These are phyloP conservation scores for Manis crassicaudata DNA, from an alignment of 2,797 vertebrate species.

Conservation along the genomic window DNA sequence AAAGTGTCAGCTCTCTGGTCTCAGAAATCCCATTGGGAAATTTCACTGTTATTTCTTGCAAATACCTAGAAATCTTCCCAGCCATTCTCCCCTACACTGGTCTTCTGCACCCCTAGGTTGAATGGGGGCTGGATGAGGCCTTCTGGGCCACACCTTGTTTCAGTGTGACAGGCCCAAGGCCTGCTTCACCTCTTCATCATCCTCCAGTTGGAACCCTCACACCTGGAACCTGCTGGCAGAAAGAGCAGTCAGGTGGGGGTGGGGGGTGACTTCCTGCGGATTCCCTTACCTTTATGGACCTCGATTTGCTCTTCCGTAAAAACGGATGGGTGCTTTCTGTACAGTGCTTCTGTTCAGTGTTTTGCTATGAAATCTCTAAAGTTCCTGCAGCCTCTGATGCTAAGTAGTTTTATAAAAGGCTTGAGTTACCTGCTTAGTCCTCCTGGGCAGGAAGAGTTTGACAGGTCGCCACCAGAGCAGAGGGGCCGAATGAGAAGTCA, in stretches of 20 bases:
- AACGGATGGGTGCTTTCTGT: not conserved
- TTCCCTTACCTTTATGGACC: not conserved
- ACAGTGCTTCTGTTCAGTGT: not conserved
- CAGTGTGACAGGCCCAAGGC: accelerated
- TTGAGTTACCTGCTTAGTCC: not conserved
- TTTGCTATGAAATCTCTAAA: not conserved
- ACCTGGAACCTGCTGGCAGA: not conserved
- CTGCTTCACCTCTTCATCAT: not conserved
- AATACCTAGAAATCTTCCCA: not conserved
- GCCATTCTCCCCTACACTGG: accelerated
- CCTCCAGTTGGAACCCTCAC: accelerated
- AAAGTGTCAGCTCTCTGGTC: not conserved
- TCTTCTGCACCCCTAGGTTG: not conserved
- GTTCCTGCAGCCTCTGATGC: not conserved
- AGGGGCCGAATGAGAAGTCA: not conserved
- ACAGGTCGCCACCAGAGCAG: not conserved
- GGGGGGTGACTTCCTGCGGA: not conserved
- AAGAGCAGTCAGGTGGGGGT: not conserved
- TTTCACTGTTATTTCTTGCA: not conserved
- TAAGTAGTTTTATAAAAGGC: not conserved
- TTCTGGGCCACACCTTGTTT: not conserved
- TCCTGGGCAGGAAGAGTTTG: not conserved
- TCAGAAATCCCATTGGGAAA: not conserved
- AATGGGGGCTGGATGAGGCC: not conserved
- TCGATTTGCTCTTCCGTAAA: not conserved